Evolutionary conservation across 1,140 invertebrate genomes (phyloP), one percentile per base, ranked within the genome.

Genomic region (Ostrea denselamellosa): DNA sequence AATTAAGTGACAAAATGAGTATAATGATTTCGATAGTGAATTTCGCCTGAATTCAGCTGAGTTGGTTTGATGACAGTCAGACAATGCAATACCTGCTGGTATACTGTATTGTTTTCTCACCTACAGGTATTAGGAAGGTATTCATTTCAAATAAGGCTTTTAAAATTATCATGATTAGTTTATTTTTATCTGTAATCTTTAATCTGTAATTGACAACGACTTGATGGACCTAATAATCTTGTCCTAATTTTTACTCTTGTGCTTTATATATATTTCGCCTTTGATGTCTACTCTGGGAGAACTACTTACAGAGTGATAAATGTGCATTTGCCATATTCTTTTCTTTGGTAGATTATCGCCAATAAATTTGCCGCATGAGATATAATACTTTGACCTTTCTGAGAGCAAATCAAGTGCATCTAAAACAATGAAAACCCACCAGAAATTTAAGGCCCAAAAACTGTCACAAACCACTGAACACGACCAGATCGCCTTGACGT

Each of bases 271-370:
- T 12, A 77, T 7, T 14, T 19, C 28, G 14, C 28, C 68, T 77
- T 77, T 77, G 25, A 9, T 77, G 68, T 77, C 28, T 77, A 77
- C 28, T 77, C 25, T 77, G 9, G 9, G 25, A 25, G 12, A 34
- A 77, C 68, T 28, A 28, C 12, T 77, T 77, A 77, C 14, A 8
- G 34, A 14, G 68, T 77, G 68, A 77, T 77, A 77, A 77, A 77
- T 77, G 68, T 77, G 14, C 68, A 77, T 77, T 77, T 28, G 25
- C 8, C 14, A 77, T 77, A 14, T 77, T 25, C 10, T 77, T 34
- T 77, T 77, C 68, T 77, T 77, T 34, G 9, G 68, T 14, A 17
- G 22, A 14, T 77, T 77, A 77, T 77, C 25, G 10, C 22, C 12
- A 22, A 3, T 77, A 28, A 25, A 77, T 77, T 77, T 34, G 68